phyloP scores from a whole-genome alignment of 2,113 vertebrate genomes.

The Tringa solitaria region DNA sequence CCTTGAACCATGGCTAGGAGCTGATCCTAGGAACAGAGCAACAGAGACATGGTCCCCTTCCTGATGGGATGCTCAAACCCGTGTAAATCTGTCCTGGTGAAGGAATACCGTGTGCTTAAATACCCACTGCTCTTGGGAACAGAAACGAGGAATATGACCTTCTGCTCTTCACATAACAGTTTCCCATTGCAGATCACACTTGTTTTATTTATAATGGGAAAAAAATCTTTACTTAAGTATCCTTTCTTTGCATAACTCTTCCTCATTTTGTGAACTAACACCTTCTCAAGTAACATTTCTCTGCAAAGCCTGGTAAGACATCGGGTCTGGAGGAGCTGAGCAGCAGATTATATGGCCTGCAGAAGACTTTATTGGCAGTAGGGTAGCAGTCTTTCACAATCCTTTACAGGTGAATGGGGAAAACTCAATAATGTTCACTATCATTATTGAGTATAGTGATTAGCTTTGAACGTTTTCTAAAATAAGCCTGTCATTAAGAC shows the following conservation, averaged over 20 bases:
- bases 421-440: conserved; percentile 12
- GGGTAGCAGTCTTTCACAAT: neutral
- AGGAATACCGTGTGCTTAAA: neutral
- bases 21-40: neutral
- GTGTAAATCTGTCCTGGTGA: neutral
- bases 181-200: neutral
- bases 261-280: neutral
- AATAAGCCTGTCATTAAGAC: conserved; percentile 61
- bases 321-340: neutral
- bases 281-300: neutral
- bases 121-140: neutral
- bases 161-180: neutral
- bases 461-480: conserved; percentile 36
- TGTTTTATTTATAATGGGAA: neutral
- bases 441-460: conserved; percentile 43
- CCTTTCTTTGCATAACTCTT: neutral
- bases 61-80: neutral
- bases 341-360: neutral
- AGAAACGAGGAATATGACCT: neutral
- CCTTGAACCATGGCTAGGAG: neutral
- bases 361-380: neutral
- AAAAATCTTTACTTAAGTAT: neutral
- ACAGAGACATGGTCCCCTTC: neutral
- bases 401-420: conserved; percentile 54
- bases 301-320: neutral